phyloP scores from a whole-genome alignment of 2,113 vertebrate species.

The Nipponia nippon region DNA sequence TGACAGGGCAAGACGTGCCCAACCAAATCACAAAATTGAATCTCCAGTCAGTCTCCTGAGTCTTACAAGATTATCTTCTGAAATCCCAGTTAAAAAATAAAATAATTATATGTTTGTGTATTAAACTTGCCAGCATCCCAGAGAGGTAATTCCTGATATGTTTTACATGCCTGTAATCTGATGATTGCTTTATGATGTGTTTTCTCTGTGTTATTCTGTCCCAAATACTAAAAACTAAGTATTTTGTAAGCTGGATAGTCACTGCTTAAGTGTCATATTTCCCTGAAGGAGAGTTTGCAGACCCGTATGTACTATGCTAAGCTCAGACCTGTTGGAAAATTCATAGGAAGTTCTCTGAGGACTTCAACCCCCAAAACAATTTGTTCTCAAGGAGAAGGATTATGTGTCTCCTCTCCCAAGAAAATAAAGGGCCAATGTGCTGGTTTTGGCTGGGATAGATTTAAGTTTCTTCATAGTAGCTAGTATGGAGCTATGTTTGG shows the following conservation, averaged over 20 bases:
- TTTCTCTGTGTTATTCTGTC: neutral
- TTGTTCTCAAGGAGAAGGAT: neutral
- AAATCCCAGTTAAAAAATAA: neutral
- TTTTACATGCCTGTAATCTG: neutral
- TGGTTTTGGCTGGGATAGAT: no score
- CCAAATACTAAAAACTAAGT: neutral
- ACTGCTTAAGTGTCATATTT: neutral
- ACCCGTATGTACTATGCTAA: neutral
- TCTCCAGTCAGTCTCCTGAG: neutral
- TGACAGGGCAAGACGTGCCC: neutral
- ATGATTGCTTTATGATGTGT: neutral
- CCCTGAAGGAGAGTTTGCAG: neutral
- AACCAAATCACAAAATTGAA: neutral
- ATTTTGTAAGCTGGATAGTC: neutral
- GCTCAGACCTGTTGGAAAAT: neutral
- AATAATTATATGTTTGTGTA: neutral
- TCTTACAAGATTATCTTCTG: neutral
- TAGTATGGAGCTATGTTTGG: no score
- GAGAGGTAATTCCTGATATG: neutral
- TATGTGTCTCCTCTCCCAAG: neutral
- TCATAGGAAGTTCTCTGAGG: neutral
- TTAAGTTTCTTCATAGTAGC: no score
- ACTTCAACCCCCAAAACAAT: neutral
- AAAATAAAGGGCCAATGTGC: neutral
- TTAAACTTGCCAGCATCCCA: neutral